Evolutionary conservation across 1,140 invertebrate species (phyloP).

Genomic region (silkworm (Bombyx mori)): ASM3026992v2 NC_085131.1:10017501-10018000

Average conservation of each 20-base stretch:
- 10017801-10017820: background rate
- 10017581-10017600: too few species aligned
- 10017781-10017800: conserved; percentile 28
- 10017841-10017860: background rate
- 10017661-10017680: conserved; percentile 37
- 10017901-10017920: background rate
- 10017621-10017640: background rate
- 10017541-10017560: too few species aligned
- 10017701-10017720: conserved; percentile 46
- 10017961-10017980: background rate
- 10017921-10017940: background rate
- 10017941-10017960: background rate
- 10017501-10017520: too few species aligned
- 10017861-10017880: too few species aligned
- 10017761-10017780: conserved; percentile 55
- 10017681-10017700: conserved; percentile 48
- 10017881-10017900: background rate
- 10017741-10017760: conserved; percentile 53
- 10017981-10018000: background rate
- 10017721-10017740: conserved; percentile 37
- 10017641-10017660: conserved; percentile 43
- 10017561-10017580: too few species aligned
- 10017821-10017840: background rate
- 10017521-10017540: too few species aligned
- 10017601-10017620: too few species aligned